phyloP scores from a whole-genome alignment of 2,888 invertebrate species.

The Zygogramma bicolorata region DNA sequence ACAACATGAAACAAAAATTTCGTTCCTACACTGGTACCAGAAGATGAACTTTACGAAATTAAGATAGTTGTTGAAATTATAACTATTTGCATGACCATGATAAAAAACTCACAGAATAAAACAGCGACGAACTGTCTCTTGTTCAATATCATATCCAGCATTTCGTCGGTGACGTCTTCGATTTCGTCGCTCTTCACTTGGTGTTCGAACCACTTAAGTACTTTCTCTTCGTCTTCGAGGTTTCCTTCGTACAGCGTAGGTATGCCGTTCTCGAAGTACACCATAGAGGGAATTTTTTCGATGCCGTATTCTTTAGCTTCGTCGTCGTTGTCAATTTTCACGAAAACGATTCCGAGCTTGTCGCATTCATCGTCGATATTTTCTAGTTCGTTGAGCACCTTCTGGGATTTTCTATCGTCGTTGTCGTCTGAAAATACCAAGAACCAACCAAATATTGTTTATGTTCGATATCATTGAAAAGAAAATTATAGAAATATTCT shows the following conservation, averaged over 20 bases:
- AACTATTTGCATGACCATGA: background rate
- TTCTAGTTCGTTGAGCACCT: slow-evolving; percentile 87
- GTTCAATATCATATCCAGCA: slow-evolving; percentile 89
- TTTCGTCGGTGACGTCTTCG: slow-evolving; percentile 94
- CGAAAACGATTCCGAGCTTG: slow-evolving; percentile 88
- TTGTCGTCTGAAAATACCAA: slow-evolving; percentile 77
- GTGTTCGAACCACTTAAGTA: slow-evolving; percentile 86
- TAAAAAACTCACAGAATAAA: slow-evolving; percentile 83
- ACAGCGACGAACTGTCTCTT: slow-evolving; percentile 92
- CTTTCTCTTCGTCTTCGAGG: slow-evolving; percentile 90
- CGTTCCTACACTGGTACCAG: no score
- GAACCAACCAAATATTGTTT: background rate
- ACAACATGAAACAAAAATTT: no score
- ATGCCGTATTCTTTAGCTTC: slow-evolving; percentile 93
- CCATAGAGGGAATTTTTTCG: slow-evolving; percentile 85
- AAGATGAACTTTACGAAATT: no score
- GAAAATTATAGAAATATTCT: no score
- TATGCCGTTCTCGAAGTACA: slow-evolving; percentile 84
- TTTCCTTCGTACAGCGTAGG: slow-evolving; percentile 85
- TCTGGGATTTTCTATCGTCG: slow-evolving; percentile 88
- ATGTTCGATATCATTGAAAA: background rate
- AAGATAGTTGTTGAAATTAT: no score
- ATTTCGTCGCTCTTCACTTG: slow-evolving; percentile 91
- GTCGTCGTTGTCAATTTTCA: slow-evolving; percentile 91
- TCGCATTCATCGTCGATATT: slow-evolving; percentile 96